These are phyloP conservation scores for Platysternon megacephalum DNA, from an alignment of 2,113 vertebrate species.

Conservation along the genomic window DNA sequence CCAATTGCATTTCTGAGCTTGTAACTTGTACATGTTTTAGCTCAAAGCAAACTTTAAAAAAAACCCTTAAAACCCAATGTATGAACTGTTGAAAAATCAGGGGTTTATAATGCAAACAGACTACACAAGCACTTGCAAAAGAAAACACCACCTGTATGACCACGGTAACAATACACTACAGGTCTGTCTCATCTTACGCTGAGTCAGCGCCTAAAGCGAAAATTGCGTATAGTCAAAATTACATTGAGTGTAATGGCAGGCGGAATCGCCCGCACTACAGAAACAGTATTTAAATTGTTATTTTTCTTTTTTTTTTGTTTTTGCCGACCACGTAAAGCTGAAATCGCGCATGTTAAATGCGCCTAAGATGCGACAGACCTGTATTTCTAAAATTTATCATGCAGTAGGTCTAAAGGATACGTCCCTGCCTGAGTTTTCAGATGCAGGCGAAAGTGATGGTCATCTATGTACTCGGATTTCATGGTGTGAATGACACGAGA, in stretches of 20 bases:
- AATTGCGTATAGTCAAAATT: too few species aligned
- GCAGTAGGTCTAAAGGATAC: constrained; percentile 84
- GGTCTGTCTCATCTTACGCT: too few species aligned
- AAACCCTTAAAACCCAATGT: too few species aligned
- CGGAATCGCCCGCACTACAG: too few species aligned
- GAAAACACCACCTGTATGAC: background rate
- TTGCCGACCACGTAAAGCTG: too few species aligned
- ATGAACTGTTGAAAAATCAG: background rate
- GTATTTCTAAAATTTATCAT: background rate
- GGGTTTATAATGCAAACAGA: background rate
- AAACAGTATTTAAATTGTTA: too few species aligned
- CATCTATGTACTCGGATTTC: constrained; percentile 82
- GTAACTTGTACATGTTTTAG: background rate
- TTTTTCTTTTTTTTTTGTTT: too few species aligned
- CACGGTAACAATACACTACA: background rate
- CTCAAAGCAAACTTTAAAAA: background rate
- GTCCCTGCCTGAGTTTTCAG: constrained; percentile 96
- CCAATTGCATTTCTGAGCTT: background rate
- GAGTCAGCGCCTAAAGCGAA: too few species aligned
- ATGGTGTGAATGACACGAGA: constrained; percentile 90
- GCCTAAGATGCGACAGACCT: too few species aligned
- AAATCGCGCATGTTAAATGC: too few species aligned
- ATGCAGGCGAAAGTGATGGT: constrained; percentile 90
- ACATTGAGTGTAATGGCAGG: too few species aligned
- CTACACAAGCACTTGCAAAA: background rate